Conservation (phyloP, 2,797 vertebrate species). For the Meda fulgida region DNA sequence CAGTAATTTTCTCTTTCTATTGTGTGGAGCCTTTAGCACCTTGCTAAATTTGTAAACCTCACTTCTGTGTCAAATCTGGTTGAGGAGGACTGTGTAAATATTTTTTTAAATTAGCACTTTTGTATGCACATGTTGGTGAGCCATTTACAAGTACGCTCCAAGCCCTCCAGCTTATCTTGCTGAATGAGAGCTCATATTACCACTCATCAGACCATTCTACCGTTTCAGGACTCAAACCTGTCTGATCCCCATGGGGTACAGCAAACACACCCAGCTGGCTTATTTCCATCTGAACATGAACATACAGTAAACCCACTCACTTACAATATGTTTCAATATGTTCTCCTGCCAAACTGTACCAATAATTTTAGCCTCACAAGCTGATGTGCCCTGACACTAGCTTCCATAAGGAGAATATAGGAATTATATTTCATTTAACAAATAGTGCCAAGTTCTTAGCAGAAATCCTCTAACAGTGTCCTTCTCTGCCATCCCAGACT, state of each 20-base stretch:
- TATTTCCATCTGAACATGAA: background rate
- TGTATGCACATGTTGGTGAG: background rate
- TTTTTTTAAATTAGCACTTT: background rate
- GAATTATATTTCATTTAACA: constrained; percentile 42
- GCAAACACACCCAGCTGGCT: background rate
- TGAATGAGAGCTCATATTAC: background rate
- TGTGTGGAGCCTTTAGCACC: constrained; percentile 15
- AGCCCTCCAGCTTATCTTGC: background rate
- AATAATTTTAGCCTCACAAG: constrained; percentile 29
- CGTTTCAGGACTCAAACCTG: background rate
- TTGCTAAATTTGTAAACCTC: background rate
- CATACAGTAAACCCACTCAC: background rate
- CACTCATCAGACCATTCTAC: background rate
- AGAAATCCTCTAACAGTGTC: constrained; percentile 31
- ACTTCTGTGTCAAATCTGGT: background rate
- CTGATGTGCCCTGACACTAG: constrained; percentile 2
- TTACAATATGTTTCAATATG: background rate
- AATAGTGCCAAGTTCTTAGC: constrained; percentile 18
- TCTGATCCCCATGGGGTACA: background rate
- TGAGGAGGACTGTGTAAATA: background rate
- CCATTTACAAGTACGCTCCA: background rate
- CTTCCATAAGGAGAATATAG: constrained; percentile 31
- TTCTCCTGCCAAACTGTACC: background rate
- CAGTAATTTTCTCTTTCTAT: background rate
- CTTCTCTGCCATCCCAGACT: constrained; percentile 27